Percentiles rank a stretch among this genome's conserved stretches.
phyloP scores from a whole-genome alignment of 1,140 invertebrate species.

The Procambarus virginalis region DNA sequence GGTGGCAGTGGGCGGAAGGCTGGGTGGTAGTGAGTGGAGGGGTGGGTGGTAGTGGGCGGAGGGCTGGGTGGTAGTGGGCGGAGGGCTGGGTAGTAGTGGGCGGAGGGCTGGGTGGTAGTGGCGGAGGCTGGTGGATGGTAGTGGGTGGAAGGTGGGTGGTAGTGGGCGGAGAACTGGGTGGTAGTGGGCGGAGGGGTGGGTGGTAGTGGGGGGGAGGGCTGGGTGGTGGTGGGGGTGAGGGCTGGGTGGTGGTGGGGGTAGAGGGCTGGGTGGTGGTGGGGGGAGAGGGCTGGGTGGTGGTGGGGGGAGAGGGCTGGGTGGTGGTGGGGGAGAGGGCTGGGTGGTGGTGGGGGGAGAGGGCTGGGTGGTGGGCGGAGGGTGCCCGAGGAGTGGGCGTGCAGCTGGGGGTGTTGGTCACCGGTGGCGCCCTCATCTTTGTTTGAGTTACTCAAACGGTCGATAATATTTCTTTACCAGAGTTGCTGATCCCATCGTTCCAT shows the following conservation, averaged over 20 bases:
- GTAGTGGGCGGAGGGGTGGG: background rate
- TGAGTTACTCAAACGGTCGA: constrained; percentile 13
- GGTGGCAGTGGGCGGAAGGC: too few species aligned
- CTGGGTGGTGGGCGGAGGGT: background rate
- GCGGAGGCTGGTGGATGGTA: too few species aligned
- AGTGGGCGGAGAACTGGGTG: too few species aligned
- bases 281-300: background rate
- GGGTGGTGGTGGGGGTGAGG: background rate
- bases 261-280: background rate
- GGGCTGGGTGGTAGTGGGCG: too few species aligned
- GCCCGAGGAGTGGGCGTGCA: background rate
- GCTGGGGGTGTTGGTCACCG: background rate
- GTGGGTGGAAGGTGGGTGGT: too few species aligned
- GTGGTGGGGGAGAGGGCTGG: background rate
- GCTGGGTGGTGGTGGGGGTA: background rate
- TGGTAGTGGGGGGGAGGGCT: background rate
- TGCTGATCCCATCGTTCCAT: background rate
- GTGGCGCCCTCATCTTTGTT: constrained; percentile 30
- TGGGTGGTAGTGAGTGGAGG: too few species aligned
- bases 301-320: background rate
- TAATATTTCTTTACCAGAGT: background rate
- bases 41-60: too few species aligned
- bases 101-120: too few species aligned
- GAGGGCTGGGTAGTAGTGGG: too few species aligned
- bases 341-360: background rate